Conservation (phyloP, 2,797 vertebrate species). For the Eleutherodactylus coqui region DNA sequence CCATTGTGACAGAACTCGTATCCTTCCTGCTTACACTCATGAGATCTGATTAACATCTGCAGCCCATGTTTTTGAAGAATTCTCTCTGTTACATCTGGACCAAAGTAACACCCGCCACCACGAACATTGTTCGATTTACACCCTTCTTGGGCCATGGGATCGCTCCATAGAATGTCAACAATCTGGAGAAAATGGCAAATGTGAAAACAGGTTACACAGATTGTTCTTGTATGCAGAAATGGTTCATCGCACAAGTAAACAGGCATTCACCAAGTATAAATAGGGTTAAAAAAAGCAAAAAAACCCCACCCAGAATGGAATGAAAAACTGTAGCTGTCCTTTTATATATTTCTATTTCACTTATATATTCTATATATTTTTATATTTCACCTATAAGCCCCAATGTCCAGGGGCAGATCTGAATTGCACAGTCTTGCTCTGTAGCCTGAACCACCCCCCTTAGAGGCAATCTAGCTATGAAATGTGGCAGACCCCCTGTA, state of each 20-base stretch:
- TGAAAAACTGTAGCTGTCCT: too few species aligned
- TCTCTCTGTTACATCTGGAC: slow-evolving; percentile 85
- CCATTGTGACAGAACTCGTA: slow-evolving; percentile 84
- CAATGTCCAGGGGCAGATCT: too few species aligned
- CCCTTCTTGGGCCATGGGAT: slow-evolving; percentile 88
- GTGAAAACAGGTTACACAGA: not conserved
- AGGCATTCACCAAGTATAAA: too few species aligned
- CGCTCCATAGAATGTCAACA: slow-evolving; percentile 91
- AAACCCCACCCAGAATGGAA: too few species aligned
- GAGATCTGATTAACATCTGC: slow-evolving; percentile 90
- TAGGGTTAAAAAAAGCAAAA: too few species aligned
- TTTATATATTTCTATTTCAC: too few species aligned
- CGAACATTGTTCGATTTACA: slow-evolving; percentile 85
- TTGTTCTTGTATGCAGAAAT: too few species aligned
- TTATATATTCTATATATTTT: too few species aligned
- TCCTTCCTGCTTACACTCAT: slow-evolving; percentile 94
- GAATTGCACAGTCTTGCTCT: not conserved
- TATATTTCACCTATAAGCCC: too few species aligned
- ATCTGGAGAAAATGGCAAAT: slow-evolving; percentile 71
- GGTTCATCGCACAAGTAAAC: too few species aligned
- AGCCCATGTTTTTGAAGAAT: slow-evolving; percentile 83
- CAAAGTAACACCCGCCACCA: slow-evolving; percentile 93
- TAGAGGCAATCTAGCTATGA: not conserved
- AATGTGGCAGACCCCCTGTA: not conserved
- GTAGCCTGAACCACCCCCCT: not conserved